Evolutionary conservation across 2,797 vertebrate genomes (phyloP).

Genomic region (Acomys russatus): DNA sequence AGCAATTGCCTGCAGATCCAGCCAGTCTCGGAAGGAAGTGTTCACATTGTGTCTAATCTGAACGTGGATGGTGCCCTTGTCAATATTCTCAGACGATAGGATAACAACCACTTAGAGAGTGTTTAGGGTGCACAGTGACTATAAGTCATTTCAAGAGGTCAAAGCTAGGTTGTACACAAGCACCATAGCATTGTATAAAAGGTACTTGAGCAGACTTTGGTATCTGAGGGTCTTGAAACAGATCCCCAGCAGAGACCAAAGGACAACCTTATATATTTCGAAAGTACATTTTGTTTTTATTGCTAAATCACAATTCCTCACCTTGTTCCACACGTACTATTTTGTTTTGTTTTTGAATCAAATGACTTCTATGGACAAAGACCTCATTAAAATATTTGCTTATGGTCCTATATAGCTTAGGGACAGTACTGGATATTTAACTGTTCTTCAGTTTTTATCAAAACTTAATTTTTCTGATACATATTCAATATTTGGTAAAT

Average conservation of each 20-base stretch:
- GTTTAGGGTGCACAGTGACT: background rate
- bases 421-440: background rate
- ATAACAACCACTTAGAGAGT: background rate
- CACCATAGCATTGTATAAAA: background rate
- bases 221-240: background rate
- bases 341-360: background rate
- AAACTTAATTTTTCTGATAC: conserved; percentile 4
- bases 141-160: background rate
- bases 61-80: background rate
- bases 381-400: background rate
- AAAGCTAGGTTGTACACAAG: background rate
- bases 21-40: background rate
- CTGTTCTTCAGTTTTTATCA: background rate
- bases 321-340: background rate
- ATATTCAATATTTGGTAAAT: background rate
- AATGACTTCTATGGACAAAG: background rate
- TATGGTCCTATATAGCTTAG: background rate
- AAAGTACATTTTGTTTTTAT: background rate
- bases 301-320: background rate
- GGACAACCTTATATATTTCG: background rate
- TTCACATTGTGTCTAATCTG: background rate
- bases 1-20: background rate
- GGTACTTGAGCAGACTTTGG: background rate
- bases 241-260: background rate
- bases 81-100: background rate